These are phyloP conservation scores for Macropus fuliginosus DNA, from an alignment of 2,797 vertebrate genomes.

Conservation along the genomic window DNA sequence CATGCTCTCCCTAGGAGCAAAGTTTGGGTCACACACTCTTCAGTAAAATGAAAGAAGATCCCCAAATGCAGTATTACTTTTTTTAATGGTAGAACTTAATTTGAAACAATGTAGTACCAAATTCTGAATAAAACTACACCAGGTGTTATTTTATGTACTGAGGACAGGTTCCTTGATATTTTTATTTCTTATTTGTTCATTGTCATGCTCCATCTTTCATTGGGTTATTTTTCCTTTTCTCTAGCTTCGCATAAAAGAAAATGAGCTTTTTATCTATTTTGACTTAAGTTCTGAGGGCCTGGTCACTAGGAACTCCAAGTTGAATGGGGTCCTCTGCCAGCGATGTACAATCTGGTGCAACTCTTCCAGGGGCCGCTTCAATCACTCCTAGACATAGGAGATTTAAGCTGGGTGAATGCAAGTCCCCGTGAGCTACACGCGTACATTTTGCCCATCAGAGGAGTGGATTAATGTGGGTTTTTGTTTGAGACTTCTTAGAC, in stretches of 20 bases:
- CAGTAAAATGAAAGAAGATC: slow-evolving; percentile 56
- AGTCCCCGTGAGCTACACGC: slow-evolving; percentile 17
- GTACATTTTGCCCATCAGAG: slow-evolving; percentile 9
- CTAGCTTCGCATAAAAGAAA: slow-evolving; percentile 9
- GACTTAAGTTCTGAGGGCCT: slow-evolving; percentile 34
- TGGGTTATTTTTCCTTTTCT: slow-evolving; percentile 43
- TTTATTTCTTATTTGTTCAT: slow-evolving; percentile 43
- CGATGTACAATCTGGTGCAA: not conserved
- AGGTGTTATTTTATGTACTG: slow-evolving; percentile 1
- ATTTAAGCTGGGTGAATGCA: slow-evolving; percentile 36
- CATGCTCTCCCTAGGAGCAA: slow-evolving; percentile 55
- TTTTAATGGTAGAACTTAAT: not conserved
- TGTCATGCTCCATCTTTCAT: slow-evolving; percentile 38
- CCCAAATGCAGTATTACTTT: not conserved
- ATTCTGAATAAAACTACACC: slow-evolving; percentile 37
- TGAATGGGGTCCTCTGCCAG: slow-evolving; percentile 18
- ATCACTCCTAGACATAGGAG: slow-evolving; percentile 3
- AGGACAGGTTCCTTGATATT: not conserved
- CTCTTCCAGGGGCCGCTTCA: slow-evolving; percentile 50
- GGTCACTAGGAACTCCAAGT: not conserved
- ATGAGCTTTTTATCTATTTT: slow-evolving; percentile 20
- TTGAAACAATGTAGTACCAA: slow-evolving; percentile 1
- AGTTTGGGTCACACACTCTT: slow-evolving; percentile 63
- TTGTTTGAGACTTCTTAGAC: slow-evolving; percentile 10
- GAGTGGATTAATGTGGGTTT: slow-evolving; percentile 34